Percentiles rank a stretch among this genome's conserved stretches.
Evolutionary conservation across 2,113 vertebrate species (phyloP).

Genomic region (Asarcornis scutulata): DNA sequence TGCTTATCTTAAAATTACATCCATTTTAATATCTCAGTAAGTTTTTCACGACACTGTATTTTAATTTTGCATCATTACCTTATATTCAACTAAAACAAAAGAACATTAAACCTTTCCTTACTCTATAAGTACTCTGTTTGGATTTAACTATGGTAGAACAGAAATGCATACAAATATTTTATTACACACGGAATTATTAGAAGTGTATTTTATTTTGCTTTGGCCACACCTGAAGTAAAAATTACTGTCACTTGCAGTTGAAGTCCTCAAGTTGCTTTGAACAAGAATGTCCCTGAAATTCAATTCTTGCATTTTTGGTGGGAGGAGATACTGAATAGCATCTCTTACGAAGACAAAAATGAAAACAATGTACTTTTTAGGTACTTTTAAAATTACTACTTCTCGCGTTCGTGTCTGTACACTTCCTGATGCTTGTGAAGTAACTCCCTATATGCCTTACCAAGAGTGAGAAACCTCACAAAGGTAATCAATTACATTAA

Average conservation of each 20-base stretch:
- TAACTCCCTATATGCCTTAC: accelerated
- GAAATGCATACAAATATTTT: neutral
- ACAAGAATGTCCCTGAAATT: neutral
- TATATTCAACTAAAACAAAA: neutral
- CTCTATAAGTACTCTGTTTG: neutral
- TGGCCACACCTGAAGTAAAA: neutral
- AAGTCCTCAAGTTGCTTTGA: neutral
- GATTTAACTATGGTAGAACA: neutral
- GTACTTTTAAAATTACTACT: neutral
- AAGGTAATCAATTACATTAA: neutral
- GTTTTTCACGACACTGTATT: neutral
- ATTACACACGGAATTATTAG: neutral
- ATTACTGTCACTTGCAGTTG: neutral
- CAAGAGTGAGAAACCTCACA: neutral
- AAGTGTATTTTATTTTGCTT: neutral
- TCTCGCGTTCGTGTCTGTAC: accelerated
- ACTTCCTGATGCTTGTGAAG: neutral
- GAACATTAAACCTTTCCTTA: neutral
- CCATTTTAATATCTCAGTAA: neutral
- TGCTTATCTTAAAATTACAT: neutral
- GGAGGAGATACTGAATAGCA: neutral
- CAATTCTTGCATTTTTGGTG: neutral
- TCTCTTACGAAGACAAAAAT: neutral
- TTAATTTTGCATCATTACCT: neutral
- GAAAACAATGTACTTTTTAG: neutral